Evolutionary conservation across 2,888 invertebrate species (phyloP).

Genomic region (Pegoplata infirma): DNA sequence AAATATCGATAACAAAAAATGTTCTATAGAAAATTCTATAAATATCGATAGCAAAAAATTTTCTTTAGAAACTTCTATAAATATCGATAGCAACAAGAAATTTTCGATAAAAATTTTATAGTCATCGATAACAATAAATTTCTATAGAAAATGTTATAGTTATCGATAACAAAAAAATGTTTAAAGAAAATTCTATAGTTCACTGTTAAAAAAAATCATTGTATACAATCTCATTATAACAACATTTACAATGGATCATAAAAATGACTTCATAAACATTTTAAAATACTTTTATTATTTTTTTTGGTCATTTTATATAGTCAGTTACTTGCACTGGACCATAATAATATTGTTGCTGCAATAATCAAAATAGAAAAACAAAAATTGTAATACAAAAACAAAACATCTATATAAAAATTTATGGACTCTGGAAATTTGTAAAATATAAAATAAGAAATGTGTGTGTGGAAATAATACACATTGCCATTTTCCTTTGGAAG

Average conservation of each 20-base stretch:
- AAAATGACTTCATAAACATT: conserved; percentile 57
- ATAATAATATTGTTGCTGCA: conserved; percentile 17
- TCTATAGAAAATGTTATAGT: too few species aligned
- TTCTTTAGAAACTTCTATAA: too few species aligned
- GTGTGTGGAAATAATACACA: conserved; percentile 43
- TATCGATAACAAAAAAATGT: too few species aligned
- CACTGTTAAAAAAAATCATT: conserved; percentile 49
- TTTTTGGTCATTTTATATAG: conserved; percentile 14
- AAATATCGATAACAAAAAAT: too few species aligned
- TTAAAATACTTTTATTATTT: conserved; percentile 15
- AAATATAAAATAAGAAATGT: conserved; percentile 16
- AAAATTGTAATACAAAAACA: conserved; percentile 28
- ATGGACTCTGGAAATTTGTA: conserved; percentile 50
- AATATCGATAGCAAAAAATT: too few species aligned
- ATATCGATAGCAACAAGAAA: too few species aligned
- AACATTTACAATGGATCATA: conserved; percentile 29
- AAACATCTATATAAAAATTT: conserved; percentile 38
- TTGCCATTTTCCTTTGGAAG: conserved; percentile 9
- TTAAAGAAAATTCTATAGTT: too few species aligned
- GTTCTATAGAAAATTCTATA: too few species aligned
- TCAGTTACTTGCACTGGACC: conserved; percentile 45
- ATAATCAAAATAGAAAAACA: conserved; percentile 54
- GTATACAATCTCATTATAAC: conserved; percentile 30
- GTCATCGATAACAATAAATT: too few species aligned
- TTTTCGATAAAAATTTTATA: too few species aligned